Conservation (phyloP, 2,113 vertebrate genomes). For the Pseudonaja textilis region DNA sequence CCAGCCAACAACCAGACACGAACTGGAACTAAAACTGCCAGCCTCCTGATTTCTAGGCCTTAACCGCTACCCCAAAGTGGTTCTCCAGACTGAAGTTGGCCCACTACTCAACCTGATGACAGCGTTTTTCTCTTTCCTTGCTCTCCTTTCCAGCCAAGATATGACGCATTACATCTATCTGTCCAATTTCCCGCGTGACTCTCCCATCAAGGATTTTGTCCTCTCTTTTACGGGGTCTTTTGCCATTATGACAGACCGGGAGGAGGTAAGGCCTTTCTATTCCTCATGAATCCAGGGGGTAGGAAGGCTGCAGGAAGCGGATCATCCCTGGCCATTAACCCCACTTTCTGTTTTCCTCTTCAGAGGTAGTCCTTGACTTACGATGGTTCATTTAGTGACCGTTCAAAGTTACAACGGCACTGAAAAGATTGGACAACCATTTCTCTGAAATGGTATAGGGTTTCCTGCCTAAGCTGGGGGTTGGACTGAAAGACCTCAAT, state of each 20-base stretch:
- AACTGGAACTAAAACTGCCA: not conserved
- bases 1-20: not conserved
- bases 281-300: not conserved
- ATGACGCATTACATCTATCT: slow-evolving; percentile 51
- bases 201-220: slow-evolving; percentile 58
- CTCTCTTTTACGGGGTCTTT: slow-evolving; percentile 40
- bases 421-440: too few species aligned
- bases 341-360: not conserved
- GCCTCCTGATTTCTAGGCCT: not conserved
- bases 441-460: too few species aligned
- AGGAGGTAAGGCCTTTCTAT: slow-evolving; percentile 55
- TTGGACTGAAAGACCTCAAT: too few species aligned
- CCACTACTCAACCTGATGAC: not conserved
- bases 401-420: too few species aligned
- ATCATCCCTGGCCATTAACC: not conserved
- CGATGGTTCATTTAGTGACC: too few species aligned
- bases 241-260: slow-evolving; percentile 54
- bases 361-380: too few species aligned
- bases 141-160: slow-evolving; percentile 43
- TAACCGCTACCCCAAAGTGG: not conserved
- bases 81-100: not conserved
- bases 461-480: too few species aligned
- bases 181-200: slow-evolving; percentile 41
- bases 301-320: not conserved
- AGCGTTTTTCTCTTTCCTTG: not conserved